Conservation (phyloP, 2,113 vertebrate genomes). For the Nipponia nippon region DNA sequence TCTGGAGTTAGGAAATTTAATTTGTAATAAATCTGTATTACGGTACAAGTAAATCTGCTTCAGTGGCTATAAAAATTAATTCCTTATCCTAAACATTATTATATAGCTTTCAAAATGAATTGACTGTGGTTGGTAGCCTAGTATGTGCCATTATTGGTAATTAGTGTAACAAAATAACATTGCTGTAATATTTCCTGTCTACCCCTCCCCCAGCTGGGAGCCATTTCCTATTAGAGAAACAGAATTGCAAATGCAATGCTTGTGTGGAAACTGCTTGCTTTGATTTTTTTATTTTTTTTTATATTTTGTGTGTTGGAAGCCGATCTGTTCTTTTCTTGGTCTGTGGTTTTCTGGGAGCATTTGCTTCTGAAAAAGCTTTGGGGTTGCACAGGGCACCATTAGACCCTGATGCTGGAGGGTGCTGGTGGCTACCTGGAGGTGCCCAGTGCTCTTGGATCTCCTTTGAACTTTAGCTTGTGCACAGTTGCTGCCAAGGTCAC, state of each 20-base stretch:
- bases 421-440: neutral
- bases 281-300: neutral
- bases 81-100: slow-evolving; percentile 70
- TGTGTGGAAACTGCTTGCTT: neutral
- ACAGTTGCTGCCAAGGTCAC: neutral
- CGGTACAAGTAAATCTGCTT: slow-evolving; percentile 47
- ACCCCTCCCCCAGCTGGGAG: neutral
- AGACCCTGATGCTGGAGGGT: neutral
- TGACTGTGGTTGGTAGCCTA: slow-evolving; percentile 38
- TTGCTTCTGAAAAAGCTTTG: neutral
- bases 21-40: slow-evolving; percentile 66
- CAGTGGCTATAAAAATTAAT: slow-evolving; percentile 71
- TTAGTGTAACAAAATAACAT: slow-evolving; percentile 58
- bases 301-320: neutral
- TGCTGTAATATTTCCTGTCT: neutral
- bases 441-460: accelerated
- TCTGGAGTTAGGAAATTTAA: slow-evolving; percentile 29
- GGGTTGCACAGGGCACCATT: neutral
- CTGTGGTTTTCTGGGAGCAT: neutral
- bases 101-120: slow-evolving; percentile 68
- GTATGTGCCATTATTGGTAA: slow-evolving; percentile 64
- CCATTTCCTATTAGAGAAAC: neutral
- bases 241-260: neutral
- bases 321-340: neutral
- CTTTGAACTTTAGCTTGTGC: neutral